phyloP scores from a whole-genome alignment of 2,797 vertebrate species.

The Argya squamiceps region DNA sequence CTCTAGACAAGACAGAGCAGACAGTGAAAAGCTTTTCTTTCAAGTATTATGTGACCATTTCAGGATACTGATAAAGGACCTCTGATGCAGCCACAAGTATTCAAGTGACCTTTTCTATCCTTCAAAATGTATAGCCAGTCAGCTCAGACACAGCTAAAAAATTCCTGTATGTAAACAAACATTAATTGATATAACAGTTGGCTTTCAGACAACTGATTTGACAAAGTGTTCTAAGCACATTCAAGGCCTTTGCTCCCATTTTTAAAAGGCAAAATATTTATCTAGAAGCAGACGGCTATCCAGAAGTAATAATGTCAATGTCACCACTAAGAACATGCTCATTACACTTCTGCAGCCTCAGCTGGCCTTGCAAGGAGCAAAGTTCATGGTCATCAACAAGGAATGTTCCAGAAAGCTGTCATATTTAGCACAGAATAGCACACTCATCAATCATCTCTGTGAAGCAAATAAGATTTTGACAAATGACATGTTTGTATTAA shows the following conservation, averaged over 20 bases:
- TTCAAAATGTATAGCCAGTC: not conserved
- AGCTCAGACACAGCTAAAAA: not conserved
- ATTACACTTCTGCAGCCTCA: not conserved
- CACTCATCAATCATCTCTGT: constrained; percentile 12
- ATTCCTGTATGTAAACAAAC: not conserved
- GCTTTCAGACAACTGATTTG: not conserved
- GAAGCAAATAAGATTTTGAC: constrained; percentile 29
- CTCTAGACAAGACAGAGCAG: not conserved
- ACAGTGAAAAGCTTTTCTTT: not conserved
- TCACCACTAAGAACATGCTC: not conserved
- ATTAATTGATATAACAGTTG: not conserved
- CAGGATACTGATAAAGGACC: not conserved
- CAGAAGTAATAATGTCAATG: not conserved
- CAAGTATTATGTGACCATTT: not conserved
- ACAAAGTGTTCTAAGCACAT: not conserved
- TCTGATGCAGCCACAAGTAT: not conserved
- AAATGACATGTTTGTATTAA: constrained; percentile 18
- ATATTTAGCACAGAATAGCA: constrained; percentile 39
- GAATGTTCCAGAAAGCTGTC: constrained; percentile 49
- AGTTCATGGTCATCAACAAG: constrained; percentile 1
- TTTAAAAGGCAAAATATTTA: not conserved
- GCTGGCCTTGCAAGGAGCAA: not conserved
- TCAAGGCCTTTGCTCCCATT: not conserved
- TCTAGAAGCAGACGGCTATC: not conserved
- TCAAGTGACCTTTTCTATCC: not conserved